A percentile compares a stretch with the other conserved stretches of the same genome.
Evolutionary conservation across 2,797 vertebrate genomes (phyloP).

Genomic region (Typhlichthys subterraneus): DNA sequence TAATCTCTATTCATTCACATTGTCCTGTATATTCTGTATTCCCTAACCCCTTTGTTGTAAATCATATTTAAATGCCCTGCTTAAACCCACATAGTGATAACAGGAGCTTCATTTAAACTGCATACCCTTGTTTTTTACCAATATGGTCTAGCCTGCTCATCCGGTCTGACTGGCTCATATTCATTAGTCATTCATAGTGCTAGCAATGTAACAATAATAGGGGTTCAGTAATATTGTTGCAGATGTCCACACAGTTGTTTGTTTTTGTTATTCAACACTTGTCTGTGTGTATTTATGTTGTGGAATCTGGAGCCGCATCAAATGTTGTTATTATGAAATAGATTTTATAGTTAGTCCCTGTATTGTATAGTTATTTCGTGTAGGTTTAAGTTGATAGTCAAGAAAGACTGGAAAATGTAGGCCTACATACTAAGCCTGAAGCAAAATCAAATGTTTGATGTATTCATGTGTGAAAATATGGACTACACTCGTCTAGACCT

Average conservation of each 20-base stretch:
- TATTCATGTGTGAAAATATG: too few species aligned
- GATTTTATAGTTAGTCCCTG: not conserved
- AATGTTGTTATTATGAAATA: not conserved
- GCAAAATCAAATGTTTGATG: too few species aligned
- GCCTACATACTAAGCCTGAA: too few species aligned
- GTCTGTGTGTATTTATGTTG: constrained; percentile 47
- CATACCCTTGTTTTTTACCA: constrained; percentile 51
- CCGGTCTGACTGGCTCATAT: constrained; percentile 52
- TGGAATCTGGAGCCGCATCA: constrained; percentile 1
- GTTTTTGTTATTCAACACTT: constrained; percentile 31
- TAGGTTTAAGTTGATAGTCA: not conserved
- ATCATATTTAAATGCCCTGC: not conserved
- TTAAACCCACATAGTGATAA: too few species aligned
- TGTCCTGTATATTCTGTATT: too few species aligned
- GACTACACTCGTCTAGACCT: too few species aligned
- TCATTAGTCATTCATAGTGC: constrained; percentile 51
- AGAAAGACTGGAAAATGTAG: not conserved
- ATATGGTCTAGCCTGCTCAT: constrained; percentile 46
- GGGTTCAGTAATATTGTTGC: constrained; percentile 55
- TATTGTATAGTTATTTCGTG: constrained; percentile 2
- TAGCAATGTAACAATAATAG: constrained; percentile 41
- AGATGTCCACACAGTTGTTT: constrained; percentile 54
- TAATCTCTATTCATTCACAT: too few species aligned
- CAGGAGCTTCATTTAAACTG: constrained; percentile 4
- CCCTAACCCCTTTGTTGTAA: not conserved